A percentile compares a stretch with the other conserved stretches of the same genome.
phyloP scores from a whole-genome alignment of 2,113 vertebrate species.

The Cepphus grylle region DNA sequence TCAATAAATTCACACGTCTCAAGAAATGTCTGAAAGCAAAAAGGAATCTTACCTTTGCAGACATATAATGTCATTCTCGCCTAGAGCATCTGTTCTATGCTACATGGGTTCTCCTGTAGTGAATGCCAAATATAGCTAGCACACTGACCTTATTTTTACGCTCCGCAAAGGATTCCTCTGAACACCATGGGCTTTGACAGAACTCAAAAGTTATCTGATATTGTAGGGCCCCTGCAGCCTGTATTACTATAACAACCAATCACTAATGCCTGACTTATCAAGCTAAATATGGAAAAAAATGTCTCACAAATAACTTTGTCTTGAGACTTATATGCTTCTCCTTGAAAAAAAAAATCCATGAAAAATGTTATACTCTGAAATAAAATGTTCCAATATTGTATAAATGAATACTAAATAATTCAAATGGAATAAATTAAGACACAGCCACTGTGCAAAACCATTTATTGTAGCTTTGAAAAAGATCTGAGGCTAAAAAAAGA shows the following conservation, averaged over 20 bases:
- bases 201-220: background rate
- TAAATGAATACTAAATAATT: constrained; percentile 25
- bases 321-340: background rate
- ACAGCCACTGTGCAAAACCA: background rate
- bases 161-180: background rate
- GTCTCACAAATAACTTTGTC: background rate
- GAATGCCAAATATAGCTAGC: background rate
- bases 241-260: background rate
- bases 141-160: background rate
- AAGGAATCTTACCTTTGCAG: background rate
- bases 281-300: background rate
- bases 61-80: background rate
- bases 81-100: background rate
- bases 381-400: background rate
- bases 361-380: background rate
- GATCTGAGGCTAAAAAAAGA: background rate
- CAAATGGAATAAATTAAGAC: constrained; percentile 22
- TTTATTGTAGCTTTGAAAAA: background rate
- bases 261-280: background rate
- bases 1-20: background rate
- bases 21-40: background rate
- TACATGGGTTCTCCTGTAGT: background rate
- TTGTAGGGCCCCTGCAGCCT: background rate
- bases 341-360: background rate
- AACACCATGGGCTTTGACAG: background rate